A percentile compares a stretch with the other conserved stretches of the same genome.
Conservation (phyloP, 2,888 invertebrate genomes). For the Caenorhabditis doughertyi region DNA sequence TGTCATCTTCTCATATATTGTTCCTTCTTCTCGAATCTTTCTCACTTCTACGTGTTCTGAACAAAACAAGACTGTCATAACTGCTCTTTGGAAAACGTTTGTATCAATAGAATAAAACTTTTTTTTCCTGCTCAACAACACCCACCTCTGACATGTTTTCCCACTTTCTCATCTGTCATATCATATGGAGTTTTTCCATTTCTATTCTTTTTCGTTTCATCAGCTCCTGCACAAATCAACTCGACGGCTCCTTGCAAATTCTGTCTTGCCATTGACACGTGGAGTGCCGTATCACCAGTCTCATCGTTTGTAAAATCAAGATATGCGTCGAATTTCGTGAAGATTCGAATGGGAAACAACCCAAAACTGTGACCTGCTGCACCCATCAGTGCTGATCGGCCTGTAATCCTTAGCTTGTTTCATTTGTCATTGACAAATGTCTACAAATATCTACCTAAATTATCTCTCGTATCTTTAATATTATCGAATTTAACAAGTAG, state of each 20-base stretch:
- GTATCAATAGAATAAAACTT: too few species aligned
- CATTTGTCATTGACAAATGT: not conserved
- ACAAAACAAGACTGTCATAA: not conserved
- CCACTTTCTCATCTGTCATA: constrained; percentile 10
- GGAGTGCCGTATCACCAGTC: constrained; percentile 52
- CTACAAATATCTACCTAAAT: too few species aligned
- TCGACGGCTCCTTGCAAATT: constrained; percentile 38
- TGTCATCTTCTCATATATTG: constrained; percentile 7
- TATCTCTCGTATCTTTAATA: constrained; percentile 37
- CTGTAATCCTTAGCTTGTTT: too few species aligned
- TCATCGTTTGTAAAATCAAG: constrained; percentile 44
- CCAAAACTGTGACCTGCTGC: constrained; percentile 41
- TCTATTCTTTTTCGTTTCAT: constrained; percentile 31
- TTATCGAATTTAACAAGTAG: constrained; percentile 45
- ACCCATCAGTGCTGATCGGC: constrained; percentile 47
- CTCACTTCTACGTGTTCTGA: constrained; percentile 25
- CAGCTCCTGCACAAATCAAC: constrained; percentile 32
- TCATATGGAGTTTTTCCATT: constrained; percentile 28
- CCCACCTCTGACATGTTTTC: constrained; percentile 15
- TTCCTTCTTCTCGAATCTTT: constrained; percentile 23
- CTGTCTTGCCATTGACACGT: constrained; percentile 14
- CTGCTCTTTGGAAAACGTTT: too few species aligned
- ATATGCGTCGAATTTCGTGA: constrained; percentile 29
- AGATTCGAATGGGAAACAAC: constrained; percentile 55
- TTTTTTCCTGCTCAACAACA: not conserved